Conservation (phyloP, 2,113 vertebrate genomes). For the Neopipo cinnamomea region DNA sequence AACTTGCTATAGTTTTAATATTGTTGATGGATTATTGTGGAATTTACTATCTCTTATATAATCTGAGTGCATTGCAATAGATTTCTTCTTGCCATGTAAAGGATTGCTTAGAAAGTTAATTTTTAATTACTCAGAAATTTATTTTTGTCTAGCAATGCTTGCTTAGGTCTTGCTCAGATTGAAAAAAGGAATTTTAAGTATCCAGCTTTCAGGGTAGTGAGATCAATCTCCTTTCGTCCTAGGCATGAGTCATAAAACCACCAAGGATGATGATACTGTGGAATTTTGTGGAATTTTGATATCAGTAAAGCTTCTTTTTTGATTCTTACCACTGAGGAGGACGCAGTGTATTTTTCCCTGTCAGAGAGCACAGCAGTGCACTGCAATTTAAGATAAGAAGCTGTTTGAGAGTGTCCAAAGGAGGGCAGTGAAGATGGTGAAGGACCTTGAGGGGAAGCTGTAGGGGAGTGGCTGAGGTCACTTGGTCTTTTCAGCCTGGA, state of each 20-base stretch:
- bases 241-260: neutral
- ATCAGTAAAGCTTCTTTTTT: neutral
- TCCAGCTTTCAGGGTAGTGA: neutral
- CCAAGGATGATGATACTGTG: neutral
- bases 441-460: neutral
- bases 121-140: neutral
- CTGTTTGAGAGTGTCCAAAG: neutral
- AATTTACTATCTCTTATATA: neutral
- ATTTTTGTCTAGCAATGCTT: neutral
- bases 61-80: neutral
- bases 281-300: neutral
- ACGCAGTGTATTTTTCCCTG: neutral
- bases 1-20: neutral
- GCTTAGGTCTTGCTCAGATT: neutral
- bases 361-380: neutral
- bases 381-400: neutral
- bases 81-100: neutral
- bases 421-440: neutral
- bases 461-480: neutral
- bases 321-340: neutral
- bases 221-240: neutral
- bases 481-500: neutral
- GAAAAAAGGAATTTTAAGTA: neutral
- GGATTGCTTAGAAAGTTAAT: neutral
- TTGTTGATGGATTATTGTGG: neutral